Base-by-base conservation (phyloP, 2,888 invertebrate genomes). In the Ypsolopha scabrella region DNA sequence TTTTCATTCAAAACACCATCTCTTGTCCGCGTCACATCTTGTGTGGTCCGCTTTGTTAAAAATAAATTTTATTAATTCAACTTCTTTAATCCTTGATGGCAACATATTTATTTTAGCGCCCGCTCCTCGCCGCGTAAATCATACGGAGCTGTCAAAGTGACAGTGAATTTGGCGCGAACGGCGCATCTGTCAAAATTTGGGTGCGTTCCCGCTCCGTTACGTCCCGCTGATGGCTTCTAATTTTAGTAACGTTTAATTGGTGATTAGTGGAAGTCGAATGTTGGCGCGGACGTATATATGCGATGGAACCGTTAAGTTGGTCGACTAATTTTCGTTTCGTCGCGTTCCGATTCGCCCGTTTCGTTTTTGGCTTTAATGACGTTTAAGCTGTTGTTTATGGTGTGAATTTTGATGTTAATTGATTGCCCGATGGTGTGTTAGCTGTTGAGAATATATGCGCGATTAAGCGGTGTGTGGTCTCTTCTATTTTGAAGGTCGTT, bases 81-180 rank as follows among this genome's bases (percentile, higher is more conserved):
- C 64, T 68, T 68, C 67, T 72, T 70, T 70, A 71, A 66, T 66
- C 61, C 63, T 59, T 64, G 64, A 68, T 67, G 63, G 60, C 58
- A 55, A 63, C 60, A 59, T 71, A 70, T 75, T 75, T 72, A 75
- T 75, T 72, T 72, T 62, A 52, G 51, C 54, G 58, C 58, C 52
- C 54, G 14, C 55, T 57, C 64, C 68, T 65, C 67, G 63, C 57
- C 64, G 70, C 68, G 72, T 78, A 74, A 73, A 77, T 79, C 77
- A 76, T 70, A 65, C 53, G 49, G 51, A 55, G 60, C 71, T 70
- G 78, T 76, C 74, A 68, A 51, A 61, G 61, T 68, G 72, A 77
- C 78, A 76, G 75, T 60, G 60, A 72, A 73, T 77, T 77, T 74
- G 77, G 78, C 77, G 77, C 73, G 75, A 73, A 75, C 63, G 57